Conservation (phyloP, 64 coral and sea anemone genomes). For the Montipora cactus region DNA sequence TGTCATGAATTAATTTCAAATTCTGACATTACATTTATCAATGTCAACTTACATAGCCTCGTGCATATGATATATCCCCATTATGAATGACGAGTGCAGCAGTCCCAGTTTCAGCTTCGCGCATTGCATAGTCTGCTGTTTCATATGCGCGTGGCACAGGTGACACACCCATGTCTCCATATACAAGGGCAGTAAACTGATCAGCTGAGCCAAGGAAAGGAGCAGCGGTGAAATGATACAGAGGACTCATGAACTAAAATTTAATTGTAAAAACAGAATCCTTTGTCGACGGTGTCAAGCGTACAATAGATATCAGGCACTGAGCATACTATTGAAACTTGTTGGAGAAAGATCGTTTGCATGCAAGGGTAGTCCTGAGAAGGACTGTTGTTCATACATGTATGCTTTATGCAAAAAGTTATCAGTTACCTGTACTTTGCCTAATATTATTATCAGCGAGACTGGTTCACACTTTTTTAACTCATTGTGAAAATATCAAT, state of each 20-base stretch:
- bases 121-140: conserved; percentile 72
- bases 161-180: conserved; percentile 94
- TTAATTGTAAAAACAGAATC: not conserved
- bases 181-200: conserved; percentile 75
- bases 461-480: too few relatives aligned
- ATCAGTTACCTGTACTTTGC: too few relatives aligned
- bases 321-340: too few relatives aligned
- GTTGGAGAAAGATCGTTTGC: too few relatives aligned
- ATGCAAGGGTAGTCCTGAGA: too few relatives aligned
- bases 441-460: too few relatives aligned
- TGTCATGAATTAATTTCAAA: too few relatives aligned
- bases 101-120: conserved; percentile 62
- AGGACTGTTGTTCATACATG: too few relatives aligned
- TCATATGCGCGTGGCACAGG: conserved; percentile 49
- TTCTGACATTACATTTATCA: not conserved
- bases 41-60: conserved; percentile 77
- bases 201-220: conserved; percentile 66
- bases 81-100: conserved; percentile 76
- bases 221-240: conserved; percentile 57
- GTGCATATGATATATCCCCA: conserved; percentile 87
- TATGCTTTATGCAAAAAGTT: too few relatives aligned
- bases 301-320: too few relatives aligned
- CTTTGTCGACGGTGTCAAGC: too few relatives aligned
- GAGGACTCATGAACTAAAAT: conserved; percentile 75
- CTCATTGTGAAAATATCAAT: too few relatives aligned